Base-by-base conservation (phyloP, 2,888 invertebrate genomes). In the Metellina segmentata region DNA sequence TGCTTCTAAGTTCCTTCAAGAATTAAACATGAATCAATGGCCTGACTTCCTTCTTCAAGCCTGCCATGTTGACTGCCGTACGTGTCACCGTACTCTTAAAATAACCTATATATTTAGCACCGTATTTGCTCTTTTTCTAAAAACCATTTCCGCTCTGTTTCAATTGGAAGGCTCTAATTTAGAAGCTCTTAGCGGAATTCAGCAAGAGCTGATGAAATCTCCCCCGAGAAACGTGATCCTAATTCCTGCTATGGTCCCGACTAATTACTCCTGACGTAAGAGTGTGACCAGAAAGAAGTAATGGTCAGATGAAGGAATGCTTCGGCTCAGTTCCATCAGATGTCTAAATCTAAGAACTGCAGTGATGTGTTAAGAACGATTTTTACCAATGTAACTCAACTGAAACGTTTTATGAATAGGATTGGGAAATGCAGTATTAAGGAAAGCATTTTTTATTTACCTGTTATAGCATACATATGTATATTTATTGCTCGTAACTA, bases 221-320 rank as follows among this genome's bases (percentile, higher is more conserved):
- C 53, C 52, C 52, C 11, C 11, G 8, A 51, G 53, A 78, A 78
- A 78, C 78, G 52, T 78, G 52, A 78, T 51, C 78, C 20, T 78
- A 19, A 78, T 51, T 52, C 20, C 7, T 11, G 77, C 51, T 49
- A 11, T 78, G 51, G 78, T n/a, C 19, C 52, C 51, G 51, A 52
- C 78, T 52, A 78, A 52, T 78, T 78, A 53, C 78, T 19, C 52
- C 11, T 6, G 53, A 78, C 6, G 52, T 20, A 52, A 20, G 51
- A 52, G 78, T 20, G 52, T 78, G 53, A 53, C 53, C 19, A n/a
- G 78, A 78, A 52, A 78, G 19, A 19, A 78, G 20, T 52, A 19
- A 19, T 8, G 19, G 51, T 48, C 75, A 75, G 49, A 75, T 49
- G 75, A 16, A 75, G 61, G 61, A 53, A 52, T 78, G 8, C 20